Evolutionary conservation across 2,113 vertebrate species (phyloP), one percentile per base, ranked within the genome.

Genomic region (Nycticorax nycticorax): DNA sequence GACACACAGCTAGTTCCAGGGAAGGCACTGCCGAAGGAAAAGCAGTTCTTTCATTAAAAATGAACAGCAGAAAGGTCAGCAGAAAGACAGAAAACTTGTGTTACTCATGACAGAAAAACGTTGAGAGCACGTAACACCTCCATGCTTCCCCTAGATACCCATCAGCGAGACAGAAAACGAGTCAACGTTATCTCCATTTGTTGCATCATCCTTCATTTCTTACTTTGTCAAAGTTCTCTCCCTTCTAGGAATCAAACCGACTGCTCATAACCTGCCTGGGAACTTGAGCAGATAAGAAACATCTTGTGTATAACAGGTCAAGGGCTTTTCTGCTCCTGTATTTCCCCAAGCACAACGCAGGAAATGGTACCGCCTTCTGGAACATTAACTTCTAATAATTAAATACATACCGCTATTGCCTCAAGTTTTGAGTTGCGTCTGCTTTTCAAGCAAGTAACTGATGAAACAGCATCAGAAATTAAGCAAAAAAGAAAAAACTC

Each of bases 201-300:
- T 97, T 97, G 86, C 94, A 91, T 91, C 91, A 96, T 53, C 91
- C 77, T 73, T 73, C 27, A 66, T 53, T 83, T 88, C 76, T 26
- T 81, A 67, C 43, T 96, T 78, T 66, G 79, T 19, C 73, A 39
- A 88, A 67, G 27, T 57, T 50, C 41, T 15, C 47, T 82, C 86
- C 86, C 69, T 94, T 97, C 96, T 92, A 96, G 94, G 95, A 97
- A 96, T 89, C 67, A 62, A 92, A 69, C 2, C 35, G 35, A 32
- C 35, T 67, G 32, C 45, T 89, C 18, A 32, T 11, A 85, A 79
- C 5, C 14, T 71, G 5, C 32, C 52, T 35, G 20, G 84, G 37
- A 79, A 84, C 55, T 74, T 2, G 2, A 62, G n/a, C 28, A 56
- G 86, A 27, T 45, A 18, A 19, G 12, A 66, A 63, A 62, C 26